phyloP scores from a whole-genome alignment of 2,797 vertebrate species.

The Salmo trutta region DNA sequence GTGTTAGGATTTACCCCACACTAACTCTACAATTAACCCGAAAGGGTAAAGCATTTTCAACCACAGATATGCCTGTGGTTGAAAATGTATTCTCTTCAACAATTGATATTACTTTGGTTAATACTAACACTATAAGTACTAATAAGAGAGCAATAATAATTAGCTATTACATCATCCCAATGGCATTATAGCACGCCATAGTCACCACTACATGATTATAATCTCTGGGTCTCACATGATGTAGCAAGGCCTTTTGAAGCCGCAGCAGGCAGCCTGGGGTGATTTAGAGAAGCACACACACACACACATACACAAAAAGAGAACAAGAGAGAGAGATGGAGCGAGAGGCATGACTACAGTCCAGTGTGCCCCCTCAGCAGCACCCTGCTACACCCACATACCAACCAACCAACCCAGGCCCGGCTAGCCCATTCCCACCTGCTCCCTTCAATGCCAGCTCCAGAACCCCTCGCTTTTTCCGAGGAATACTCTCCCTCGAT shows the following conservation, averaged over 20 bases:
- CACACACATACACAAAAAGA: too few species aligned
- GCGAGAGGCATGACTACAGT: constrained; percentile 49
- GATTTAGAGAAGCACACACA: constrained; percentile 43
- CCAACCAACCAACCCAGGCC: constrained; percentile 61
- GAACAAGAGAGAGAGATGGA: too few species aligned
- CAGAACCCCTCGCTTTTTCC: constrained; percentile 21
- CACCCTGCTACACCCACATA: constrained; percentile 62
- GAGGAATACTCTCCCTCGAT: constrained; percentile 9
- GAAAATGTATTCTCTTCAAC: background rate
- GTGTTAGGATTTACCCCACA: background rate
- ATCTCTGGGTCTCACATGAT: constrained; percentile 28
- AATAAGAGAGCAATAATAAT: background rate
- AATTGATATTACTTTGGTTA: background rate
- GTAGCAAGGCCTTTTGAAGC: constrained; percentile 42
- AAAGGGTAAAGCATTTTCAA: too few species aligned
- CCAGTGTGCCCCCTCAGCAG: constrained; percentile 54
- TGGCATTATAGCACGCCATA: background rate
- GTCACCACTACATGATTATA: constrained; percentile 16
- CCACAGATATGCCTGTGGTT: background rate
- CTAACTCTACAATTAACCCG: too few species aligned
- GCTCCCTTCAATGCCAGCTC: constrained; percentile 43
- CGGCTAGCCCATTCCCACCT: constrained; percentile 65
- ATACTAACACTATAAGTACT: background rate
- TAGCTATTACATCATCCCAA: background rate
- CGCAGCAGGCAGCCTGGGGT: constrained; percentile 35